A percentile compares a stretch with the other conserved stretches of the same genome.
Conservation (phyloP, 1,140 invertebrate species). For the Carposina sasakii region DNA sequence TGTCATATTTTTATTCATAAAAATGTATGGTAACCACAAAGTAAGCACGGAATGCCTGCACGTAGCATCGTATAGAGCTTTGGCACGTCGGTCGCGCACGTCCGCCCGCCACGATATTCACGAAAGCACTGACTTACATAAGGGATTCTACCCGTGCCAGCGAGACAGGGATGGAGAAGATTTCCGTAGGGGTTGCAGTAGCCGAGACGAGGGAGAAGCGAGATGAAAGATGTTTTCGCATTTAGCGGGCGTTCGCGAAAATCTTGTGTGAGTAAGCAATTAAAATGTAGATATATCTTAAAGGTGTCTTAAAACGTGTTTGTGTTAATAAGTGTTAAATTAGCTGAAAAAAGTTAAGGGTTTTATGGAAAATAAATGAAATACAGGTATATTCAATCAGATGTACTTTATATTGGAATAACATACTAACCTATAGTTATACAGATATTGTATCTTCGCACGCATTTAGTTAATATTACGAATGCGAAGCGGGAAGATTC, state of each 20-base stretch:
- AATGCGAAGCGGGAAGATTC: too few species aligned
- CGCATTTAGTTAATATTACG: too few species aligned
- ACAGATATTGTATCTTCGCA: too few species aligned
- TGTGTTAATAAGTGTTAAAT: constrained; percentile 39
- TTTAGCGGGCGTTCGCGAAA: constrained; percentile 40
- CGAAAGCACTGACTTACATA: constrained; percentile 64
- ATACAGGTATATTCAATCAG: too few species aligned
- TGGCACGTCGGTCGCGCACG: too few species aligned
- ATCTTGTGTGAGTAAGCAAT: constrained; percentile 62
- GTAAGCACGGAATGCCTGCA: too few species aligned
- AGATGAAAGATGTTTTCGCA: constrained; percentile 52
- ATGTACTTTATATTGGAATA: too few species aligned
- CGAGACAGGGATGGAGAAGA: constrained; percentile 43
- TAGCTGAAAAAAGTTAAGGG: too few species aligned
- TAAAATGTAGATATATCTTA: constrained; percentile 57
- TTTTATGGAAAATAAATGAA: too few species aligned
- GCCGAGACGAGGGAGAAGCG: constrained; percentile 33
- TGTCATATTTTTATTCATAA: constrained; percentile 21
- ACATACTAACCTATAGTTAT: too few species aligned
- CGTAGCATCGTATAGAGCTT: too few species aligned
- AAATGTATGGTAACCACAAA: constrained; percentile 19
- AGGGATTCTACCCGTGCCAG: constrained; percentile 52
- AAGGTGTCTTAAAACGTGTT: constrained; percentile 29
- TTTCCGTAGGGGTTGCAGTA: constrained; percentile 40
- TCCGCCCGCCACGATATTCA: constrained; percentile 19